These are phyloP conservation scores for Petaurus breviceps DNA, from an alignment of 2,113 vertebrate species.

Conservation along the genomic window DNA sequence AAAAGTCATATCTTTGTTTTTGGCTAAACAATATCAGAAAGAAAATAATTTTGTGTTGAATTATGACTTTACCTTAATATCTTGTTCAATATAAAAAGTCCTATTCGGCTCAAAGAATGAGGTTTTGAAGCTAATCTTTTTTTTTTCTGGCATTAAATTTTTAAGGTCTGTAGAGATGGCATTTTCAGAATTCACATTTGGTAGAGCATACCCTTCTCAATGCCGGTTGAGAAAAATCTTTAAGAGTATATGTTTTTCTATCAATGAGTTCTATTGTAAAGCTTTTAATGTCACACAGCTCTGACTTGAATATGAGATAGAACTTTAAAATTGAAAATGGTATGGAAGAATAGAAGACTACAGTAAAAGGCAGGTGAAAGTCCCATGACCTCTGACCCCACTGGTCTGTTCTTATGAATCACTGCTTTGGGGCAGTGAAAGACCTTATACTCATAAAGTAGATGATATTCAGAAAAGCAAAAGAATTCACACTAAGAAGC, in stretches of 20 bases:
- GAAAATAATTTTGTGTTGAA: slow-evolving; percentile 43
- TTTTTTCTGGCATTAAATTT: slow-evolving; percentile 1
- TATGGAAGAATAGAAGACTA: slow-evolving; percentile 29
- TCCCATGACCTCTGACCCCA: slow-evolving; percentile 60
- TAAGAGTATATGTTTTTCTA: slow-evolving; percentile 46
- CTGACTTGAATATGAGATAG: slow-evolving; percentile 37
- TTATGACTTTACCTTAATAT: slow-evolving; percentile 17
- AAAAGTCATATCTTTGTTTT: slow-evolving; percentile 2
- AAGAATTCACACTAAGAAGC: slow-evolving; percentile 50
- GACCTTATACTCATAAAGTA: slow-evolving; percentile 53
- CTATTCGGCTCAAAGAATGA: slow-evolving; percentile 40
- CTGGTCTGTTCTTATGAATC: slow-evolving; percentile 64
- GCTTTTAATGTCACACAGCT: slow-evolving; percentile 12
- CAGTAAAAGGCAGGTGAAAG: slow-evolving; percentile 60
- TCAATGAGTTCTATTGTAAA: slow-evolving; percentile 43
- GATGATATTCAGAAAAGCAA: slow-evolving; percentile 48
- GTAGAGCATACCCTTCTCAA: slow-evolving; percentile 31
- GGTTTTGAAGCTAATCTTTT: not conserved
- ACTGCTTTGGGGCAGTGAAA: slow-evolving; percentile 51
- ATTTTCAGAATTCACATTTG: slow-evolving; percentile 3
- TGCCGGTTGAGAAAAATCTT: slow-evolving; percentile 30
- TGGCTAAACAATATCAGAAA: slow-evolving; percentile 22
- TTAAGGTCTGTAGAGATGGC: not conserved
- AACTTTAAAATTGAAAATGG: slow-evolving; percentile 45
- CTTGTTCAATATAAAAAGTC: slow-evolving; percentile 32